These are phyloP conservation scores for Oreamnos americanus DNA, from an alignment of 2,113 vertebrate species.

Conservation along the genomic window DNA sequence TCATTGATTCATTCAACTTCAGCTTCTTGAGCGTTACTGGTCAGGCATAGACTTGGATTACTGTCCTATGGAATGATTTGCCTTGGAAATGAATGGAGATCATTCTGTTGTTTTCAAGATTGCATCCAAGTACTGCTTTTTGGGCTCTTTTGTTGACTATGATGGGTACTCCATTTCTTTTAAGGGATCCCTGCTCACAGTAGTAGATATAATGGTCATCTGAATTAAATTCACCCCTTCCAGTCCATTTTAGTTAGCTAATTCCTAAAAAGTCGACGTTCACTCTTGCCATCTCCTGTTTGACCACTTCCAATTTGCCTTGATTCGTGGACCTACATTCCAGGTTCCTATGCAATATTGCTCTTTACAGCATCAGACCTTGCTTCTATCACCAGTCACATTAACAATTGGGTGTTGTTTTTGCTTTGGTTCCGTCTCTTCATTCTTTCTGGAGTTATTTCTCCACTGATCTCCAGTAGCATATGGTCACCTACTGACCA, in stretches of 20 bases:
- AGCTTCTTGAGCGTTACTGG: not conserved
- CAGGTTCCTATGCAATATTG: not conserved
- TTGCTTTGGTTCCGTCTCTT: not conserved
- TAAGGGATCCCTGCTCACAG: not conserved
- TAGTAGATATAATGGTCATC: not conserved
- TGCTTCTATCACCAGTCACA: not conserved
- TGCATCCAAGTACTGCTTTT: not conserved
- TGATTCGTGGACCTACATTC: not conserved
- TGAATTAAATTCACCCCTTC: not conserved
- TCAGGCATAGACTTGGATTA: not conserved
- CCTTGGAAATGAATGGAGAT: fast-evolving
- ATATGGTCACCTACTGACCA: not conserved
- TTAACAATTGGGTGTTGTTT: not conserved
- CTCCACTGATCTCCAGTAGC: not conserved
- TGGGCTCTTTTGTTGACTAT: not conserved
- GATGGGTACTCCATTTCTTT: not conserved
- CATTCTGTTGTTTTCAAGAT: not conserved
- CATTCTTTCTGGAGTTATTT: not conserved
- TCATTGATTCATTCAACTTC: not conserved
- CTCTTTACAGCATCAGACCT: not conserved
- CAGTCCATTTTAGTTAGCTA: not conserved
- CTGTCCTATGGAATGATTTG: not conserved
- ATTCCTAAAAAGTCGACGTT: fast-evolving
- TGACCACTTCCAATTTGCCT: not conserved
- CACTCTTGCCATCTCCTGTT: not conserved